Percentiles rank a stretch among this genome's conserved stretches.
Conservation (phyloP, 2,888 invertebrate species). For the Drosophila vallismaia region DNA sequence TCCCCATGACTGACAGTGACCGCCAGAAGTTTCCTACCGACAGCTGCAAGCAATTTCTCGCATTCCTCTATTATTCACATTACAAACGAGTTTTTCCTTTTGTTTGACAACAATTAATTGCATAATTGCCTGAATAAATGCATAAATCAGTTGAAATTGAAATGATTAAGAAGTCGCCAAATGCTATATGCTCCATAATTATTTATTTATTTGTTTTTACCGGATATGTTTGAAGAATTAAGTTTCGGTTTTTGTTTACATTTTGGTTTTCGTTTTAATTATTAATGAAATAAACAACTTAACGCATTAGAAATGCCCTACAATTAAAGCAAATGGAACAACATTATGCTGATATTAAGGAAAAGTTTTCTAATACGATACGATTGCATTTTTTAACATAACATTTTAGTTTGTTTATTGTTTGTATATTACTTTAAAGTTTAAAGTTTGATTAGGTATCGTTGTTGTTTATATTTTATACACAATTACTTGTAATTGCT, state of each 20-base stretch:
- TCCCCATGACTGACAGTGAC: constrained; percentile 49
- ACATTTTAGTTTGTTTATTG: not conserved
- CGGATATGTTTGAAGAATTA: constrained; percentile 58
- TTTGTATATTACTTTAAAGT: not conserved
- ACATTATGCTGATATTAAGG: constrained; percentile 6
- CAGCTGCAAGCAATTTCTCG: constrained; percentile 68
- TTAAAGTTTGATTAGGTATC: not conserved
- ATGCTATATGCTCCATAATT: constrained; percentile 22
- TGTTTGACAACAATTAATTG: constrained; percentile 73
- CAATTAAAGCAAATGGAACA: constrained; percentile 33
- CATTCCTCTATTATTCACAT: constrained; percentile 54
- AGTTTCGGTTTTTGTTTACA: constrained; percentile 27
- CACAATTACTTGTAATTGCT: constrained; percentile 43
- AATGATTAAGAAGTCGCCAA: constrained; percentile 36
- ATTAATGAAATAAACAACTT: constrained; percentile 21
- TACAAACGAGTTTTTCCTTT: constrained; percentile 51
- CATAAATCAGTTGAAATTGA: constrained; percentile 57
- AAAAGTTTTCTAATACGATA: constrained; percentile 4
- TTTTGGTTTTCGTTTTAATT: constrained; percentile 3
- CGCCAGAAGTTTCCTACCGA: constrained; percentile 27
- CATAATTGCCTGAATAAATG: constrained; percentile 74
- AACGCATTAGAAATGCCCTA: constrained; percentile 29
- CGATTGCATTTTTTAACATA: not conserved
- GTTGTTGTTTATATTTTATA: constrained; percentile 17
- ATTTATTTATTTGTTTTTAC: constrained; percentile 48